Evolutionary conservation across 2,797 vertebrate species (phyloP).

Genomic region (Carcharodon carcharias): DNA sequence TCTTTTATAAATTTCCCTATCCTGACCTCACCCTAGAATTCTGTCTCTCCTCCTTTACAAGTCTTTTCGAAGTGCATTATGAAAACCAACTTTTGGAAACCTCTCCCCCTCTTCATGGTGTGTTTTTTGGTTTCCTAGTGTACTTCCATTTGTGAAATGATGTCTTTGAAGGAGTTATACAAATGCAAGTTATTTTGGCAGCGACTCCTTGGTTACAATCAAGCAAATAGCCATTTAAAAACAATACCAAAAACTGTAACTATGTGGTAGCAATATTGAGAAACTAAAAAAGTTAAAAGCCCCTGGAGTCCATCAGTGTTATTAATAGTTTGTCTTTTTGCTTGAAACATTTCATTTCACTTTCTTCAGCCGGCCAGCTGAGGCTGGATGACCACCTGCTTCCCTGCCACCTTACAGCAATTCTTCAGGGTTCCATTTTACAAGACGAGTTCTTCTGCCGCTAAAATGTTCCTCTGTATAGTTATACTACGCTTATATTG

Average conservation of each 20-base stretch:
- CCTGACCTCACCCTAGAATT: not conserved
- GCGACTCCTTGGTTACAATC: not conserved
- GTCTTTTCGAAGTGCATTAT: not conserved
- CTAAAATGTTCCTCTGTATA: not conserved
- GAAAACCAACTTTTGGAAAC: not conserved
- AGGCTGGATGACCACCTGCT: constrained; percentile 17
- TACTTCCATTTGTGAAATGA: not conserved
- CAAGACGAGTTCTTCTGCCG: not conserved
- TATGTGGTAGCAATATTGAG: not conserved
- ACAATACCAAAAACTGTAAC: not conserved
- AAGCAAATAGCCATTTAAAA: not conserved
- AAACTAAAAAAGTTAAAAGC: not conserved
- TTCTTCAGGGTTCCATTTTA: constrained; percentile 16
- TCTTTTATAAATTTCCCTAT: not conserved
- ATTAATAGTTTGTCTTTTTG: constrained; percentile 20
- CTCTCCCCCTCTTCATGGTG: not conserved
- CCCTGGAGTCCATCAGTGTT: not conserved
- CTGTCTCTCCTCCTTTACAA: not conserved
- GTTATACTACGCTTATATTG: not conserved
- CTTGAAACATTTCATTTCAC: constrained; percentile 1
- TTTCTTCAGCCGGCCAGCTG: constrained; percentile 14
- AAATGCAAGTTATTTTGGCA: not conserved
- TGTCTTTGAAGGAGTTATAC: not conserved
- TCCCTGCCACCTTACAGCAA: not conserved
- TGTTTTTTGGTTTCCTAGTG: not conserved